Evolutionary conservation across 2,113 vertebrate species (phyloP).

Genomic region (Catharus bicknelli): DNA sequence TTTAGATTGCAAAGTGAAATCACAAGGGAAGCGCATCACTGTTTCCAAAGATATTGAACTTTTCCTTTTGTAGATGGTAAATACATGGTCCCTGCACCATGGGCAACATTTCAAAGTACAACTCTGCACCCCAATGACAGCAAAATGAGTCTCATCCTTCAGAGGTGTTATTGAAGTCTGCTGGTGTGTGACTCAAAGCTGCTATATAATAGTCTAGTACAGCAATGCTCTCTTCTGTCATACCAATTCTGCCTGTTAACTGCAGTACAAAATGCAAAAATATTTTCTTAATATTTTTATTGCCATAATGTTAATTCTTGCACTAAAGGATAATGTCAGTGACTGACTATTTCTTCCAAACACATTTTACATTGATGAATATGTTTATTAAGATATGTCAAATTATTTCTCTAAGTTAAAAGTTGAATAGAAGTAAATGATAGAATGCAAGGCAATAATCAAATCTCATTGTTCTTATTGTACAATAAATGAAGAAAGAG

Average conservation of each 20-base stretch:
- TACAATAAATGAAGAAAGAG: constrained; percentile 15
- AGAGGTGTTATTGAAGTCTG: neutral
- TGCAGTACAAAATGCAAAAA: neutral
- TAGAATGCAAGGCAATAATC: constrained; percentile 36
- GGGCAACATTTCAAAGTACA: neutral
- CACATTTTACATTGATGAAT: constrained; percentile 22
- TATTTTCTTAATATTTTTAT: neutral
- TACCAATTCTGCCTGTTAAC: constrained; percentile 12
- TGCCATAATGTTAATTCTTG: constrained; percentile 19
- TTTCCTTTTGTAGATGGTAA: neutral
- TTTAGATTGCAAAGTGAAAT: neutral
- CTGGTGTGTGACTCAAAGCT: constrained; percentile 9
- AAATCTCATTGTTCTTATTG: constrained; percentile 31
- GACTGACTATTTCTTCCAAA: constrained; percentile 31
- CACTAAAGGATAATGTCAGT: neutral
- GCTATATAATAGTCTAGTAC: neutral
- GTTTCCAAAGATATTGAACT: neutral
- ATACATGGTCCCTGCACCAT: neutral
- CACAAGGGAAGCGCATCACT: neutral
- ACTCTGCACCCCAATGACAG: neutral
- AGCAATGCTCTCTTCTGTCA: constrained; percentile 10
- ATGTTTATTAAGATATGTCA: constrained; percentile 55
- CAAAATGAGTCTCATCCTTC: neutral
- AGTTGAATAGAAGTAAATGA: constrained; percentile 35
- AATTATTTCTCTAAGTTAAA: constrained; percentile 46